Conservation (phyloP, 2,888 invertebrate genomes). For the Chymomyza amoena region DNA sequence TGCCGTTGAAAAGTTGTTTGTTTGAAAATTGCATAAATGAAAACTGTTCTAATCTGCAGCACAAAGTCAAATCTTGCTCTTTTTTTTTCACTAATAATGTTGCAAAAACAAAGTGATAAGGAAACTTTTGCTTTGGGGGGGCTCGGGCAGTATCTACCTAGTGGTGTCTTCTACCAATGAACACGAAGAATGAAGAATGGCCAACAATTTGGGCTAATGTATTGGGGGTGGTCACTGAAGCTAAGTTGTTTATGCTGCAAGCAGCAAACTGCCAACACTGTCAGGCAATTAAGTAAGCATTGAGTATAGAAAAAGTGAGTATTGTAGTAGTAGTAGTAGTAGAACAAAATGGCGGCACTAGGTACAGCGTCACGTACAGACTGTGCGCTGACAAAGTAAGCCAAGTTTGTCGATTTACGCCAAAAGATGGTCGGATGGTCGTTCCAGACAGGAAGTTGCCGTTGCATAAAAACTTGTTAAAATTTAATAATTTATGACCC, state of each 20-base stretch:
- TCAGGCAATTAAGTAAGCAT: not conserved
- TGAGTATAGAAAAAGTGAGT: not conserved
- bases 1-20: slow-evolving; percentile 4
- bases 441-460: slow-evolving; percentile 46
- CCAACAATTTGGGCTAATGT: not conserved
- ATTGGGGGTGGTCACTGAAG: not conserved
- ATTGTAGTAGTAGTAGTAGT: no score
- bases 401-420: slow-evolving; percentile 12
- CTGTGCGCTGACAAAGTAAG: slow-evolving; percentile 7
- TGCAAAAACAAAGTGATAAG: not conserved
- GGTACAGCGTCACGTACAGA: slow-evolving; percentile 3
- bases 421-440: slow-evolving; percentile 1
- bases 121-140: not conserved
- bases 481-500: slow-evolving; percentile 71
- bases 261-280: no score
- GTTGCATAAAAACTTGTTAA: slow-evolving; percentile 70
- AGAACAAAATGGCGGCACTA: not conserved
- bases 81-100: slow-evolving; percentile 7
- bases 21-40: slow-evolving; percentile 26
- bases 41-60: slow-evolving; percentile 24
- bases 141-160: not conserved
- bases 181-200: not conserved
- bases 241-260: not conserved
- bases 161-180: not conserved
- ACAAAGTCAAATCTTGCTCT: not conserved